phyloP scores from a whole-genome alignment of 1,140 invertebrate species.

The Pachypeltis micranthus region DNA sequence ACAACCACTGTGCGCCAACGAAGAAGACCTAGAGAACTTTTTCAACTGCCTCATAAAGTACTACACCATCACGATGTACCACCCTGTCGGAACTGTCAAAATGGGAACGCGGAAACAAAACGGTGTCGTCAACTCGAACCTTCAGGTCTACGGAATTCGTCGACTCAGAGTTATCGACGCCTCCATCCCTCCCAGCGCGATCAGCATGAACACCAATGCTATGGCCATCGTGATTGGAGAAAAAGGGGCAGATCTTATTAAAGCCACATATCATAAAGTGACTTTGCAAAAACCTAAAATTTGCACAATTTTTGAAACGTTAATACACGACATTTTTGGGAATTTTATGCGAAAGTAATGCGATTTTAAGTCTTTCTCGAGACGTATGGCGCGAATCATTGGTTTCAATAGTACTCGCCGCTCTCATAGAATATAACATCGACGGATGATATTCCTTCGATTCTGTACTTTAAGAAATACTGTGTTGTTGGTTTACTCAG shows the following conservation, averaged over 20 bases:
- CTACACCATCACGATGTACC: not conserved
- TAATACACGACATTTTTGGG: too few relatives aligned
- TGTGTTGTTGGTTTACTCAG: too few relatives aligned
- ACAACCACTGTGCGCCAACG: not conserved
- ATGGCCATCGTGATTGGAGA: slow-evolving; percentile 31
- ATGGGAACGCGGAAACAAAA: slow-evolving; percentile 25
- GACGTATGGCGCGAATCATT: too few relatives aligned
- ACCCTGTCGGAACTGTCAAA: slow-evolving; percentile 1
- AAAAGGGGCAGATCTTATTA: slow-evolving; percentile 28
- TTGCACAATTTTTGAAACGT: too few relatives aligned
- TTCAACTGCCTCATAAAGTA: not conserved
- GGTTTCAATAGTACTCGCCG: too few relatives aligned
- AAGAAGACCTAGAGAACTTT: not conserved
- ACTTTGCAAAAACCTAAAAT: too few relatives aligned
- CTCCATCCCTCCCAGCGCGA: slow-evolving; percentile 8
- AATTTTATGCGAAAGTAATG: too few relatives aligned
- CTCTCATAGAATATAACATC: too few relatives aligned
- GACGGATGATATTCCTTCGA: too few relatives aligned
- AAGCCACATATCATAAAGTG: too few relatives aligned
- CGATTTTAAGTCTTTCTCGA: too few relatives aligned
- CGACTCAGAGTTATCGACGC: slow-evolving; percentile 10
- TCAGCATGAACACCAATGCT: slow-evolving; percentile 29
- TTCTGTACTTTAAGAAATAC: too few relatives aligned
- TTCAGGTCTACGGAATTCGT: slow-evolving; percentile 21
- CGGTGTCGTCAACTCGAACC: slow-evolving; percentile 30